phyloP scores from a whole-genome alignment of 2,888 invertebrate genomes.

The Cancer borealis region DNA sequence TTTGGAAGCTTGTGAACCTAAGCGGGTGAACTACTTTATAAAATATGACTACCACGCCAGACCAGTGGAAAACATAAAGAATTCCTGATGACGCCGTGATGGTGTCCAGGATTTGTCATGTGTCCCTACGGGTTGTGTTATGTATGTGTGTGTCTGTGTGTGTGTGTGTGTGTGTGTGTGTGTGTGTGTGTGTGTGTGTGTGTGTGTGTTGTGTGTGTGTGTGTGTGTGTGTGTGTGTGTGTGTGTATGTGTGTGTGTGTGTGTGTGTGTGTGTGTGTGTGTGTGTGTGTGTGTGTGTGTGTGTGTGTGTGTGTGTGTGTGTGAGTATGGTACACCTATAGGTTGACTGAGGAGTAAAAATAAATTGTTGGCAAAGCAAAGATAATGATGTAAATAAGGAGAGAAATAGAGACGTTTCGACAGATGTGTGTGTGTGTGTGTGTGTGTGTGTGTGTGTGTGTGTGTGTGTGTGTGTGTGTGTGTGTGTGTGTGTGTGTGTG shows the following conservation, averaged over 20 bases:
- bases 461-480: no score
- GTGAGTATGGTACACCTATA: no score
- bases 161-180: constrained; percentile 32
- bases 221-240: neutral
- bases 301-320: neutral
- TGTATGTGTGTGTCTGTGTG: constrained; percentile 26
- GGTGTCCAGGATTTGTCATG: neutral
- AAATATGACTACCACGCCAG: neutral
- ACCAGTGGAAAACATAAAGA: neutral
- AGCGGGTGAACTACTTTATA: neutral
- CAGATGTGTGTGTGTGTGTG: no score
- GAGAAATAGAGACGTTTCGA: no score
- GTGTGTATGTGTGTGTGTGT: constrained; percentile 32
- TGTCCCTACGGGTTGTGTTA: no score
- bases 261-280: constrained; percentile 27
- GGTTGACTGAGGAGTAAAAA: neutral
- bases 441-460: no score
- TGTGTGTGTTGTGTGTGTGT: constrained; percentile 12
- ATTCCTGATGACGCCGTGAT: neutral
- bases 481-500: no score
- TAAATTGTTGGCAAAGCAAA: no score
- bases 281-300: constrained; percentile 27
- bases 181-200: constrained; percentile 22
- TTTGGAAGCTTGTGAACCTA: neutral
- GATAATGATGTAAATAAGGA: no score